Evolutionary conservation across 2,888 invertebrate genomes (phyloP), one percentile per base, ranked within the genome.

Genomic region (Cephus nigrinus): DNA sequence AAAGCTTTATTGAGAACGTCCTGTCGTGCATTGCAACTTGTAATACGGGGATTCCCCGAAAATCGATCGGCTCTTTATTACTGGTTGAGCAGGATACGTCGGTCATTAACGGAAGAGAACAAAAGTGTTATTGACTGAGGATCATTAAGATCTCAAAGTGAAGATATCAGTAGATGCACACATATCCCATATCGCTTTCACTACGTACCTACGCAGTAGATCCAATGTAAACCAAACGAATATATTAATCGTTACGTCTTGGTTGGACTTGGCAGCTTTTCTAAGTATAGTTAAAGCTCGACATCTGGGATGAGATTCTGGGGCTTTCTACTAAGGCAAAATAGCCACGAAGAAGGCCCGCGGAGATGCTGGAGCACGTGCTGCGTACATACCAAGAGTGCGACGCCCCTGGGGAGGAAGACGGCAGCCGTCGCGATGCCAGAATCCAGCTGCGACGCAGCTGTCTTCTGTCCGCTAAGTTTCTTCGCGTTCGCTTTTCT

Each of bases 361-460:
- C 68, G 33, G 76, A 73, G 74, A 74, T 74, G 77, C 74, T 75
- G 40, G 68, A n/a, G 77, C 79, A 80, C 55, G 55, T 55, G 55
- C 55, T 55, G 74, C 68, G 73, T 76, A 80, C 78, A 80, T 74
- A 74, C 76, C 71, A 76, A 79, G 74, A 76, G 74, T 79, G 74
- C 79, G 79, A 82, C 78, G 80, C 75, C 79, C 73, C 71, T 73
- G 78, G 75, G 79, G 79, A 80, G 81, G 82, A 84, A 86, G 75
- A 86, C 83, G 84, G 82, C 84, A 83, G 86, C 83, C 86, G 85
- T 85, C 86, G 84, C 86, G 86, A 85, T 85, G 88, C 86, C 84
- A 87, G 86, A 87, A 87, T 84, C 88, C 90, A 90, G 88, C 90
- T 89, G 90, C 87, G 86, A 79, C 86, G 89, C 90, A 90, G 90